A percentile compares a stretch with the other conserved stretches of the same genome.
Conservation (phyloP, 1,140 invertebrate genomes). For the Bombus polaris region DNA sequence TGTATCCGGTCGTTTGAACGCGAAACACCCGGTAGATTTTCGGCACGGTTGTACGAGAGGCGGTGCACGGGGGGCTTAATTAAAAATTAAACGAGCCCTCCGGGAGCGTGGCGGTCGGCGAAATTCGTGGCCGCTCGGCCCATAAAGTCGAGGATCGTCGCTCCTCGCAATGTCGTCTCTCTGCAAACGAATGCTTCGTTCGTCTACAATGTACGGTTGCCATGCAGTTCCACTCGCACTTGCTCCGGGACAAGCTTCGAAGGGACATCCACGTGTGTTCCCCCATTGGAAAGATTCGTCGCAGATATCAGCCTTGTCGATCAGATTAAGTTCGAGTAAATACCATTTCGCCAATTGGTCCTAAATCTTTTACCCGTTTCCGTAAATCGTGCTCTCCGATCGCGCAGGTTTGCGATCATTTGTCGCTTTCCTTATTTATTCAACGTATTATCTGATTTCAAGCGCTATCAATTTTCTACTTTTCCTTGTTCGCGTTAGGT, state of each 20-base stretch:
- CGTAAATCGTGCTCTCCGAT: neutral
- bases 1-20: neutral
- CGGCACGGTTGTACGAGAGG: constrained; percentile 3
- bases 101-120: constrained; percentile 54
- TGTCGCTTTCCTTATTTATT: no score
- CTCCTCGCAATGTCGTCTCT: constrained; percentile 6
- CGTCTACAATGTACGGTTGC: neutral
- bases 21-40: constrained; percentile 54
- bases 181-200: constrained; percentile 48
- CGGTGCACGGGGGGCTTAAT: constrained; percentile 56
- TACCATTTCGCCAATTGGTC: neutral
- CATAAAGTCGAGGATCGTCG: constrained; percentile 51
- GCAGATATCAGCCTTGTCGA: constrained; percentile 21
- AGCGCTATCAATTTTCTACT: no score
- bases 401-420: no score
- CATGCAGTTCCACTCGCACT: constrained; percentile 13
- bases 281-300: neutral
- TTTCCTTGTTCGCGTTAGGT: no score
- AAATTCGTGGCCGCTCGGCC: constrained; percentile 59
- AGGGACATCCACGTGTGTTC: neutral
- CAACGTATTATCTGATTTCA: no score
- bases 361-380: neutral
- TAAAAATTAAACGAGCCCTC: constrained; percentile 68
- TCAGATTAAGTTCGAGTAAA: constrained; percentile 2
- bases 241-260: neutral